phyloP scores from a whole-genome alignment of 2,113 vertebrate genomes.

The Siniperca chuatsi region DNA sequence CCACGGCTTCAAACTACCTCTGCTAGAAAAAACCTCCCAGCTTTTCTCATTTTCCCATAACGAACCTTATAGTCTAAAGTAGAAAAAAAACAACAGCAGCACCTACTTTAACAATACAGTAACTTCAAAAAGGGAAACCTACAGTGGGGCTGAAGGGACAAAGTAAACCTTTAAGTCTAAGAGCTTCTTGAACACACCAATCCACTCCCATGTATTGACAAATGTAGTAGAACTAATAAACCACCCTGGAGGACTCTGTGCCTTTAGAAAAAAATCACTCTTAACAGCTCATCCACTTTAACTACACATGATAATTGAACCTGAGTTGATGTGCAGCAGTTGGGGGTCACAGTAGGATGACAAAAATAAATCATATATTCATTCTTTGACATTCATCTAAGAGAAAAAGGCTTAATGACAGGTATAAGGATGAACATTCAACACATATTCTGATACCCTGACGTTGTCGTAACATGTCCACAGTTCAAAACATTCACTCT shows the following conservation, averaged over 20 bases:
- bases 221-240: slow-evolving; percentile 17
- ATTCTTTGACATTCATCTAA: slow-evolving; percentile 76
- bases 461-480: slow-evolving; percentile 1
- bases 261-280: slow-evolving; percentile 34
- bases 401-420: slow-evolving; percentile 69
- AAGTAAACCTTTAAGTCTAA: slow-evolving; percentile 33
- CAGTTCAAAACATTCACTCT: slow-evolving; percentile 28
- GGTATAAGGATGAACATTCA: slow-evolving; percentile 64
- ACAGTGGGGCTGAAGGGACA: slow-evolving; percentile 26
- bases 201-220: slow-evolving; percentile 20
- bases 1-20: slow-evolving; percentile 41
- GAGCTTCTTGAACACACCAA: slow-evolving; percentile 8
- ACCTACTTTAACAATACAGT: slow-evolving; percentile 55
- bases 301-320: slow-evolving; percentile 50
- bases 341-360: slow-evolving; percentile 65
- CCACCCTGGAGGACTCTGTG: slow-evolving; percentile 1
- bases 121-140: slow-evolving; percentile 50
- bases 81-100: slow-evolving; percentile 40
- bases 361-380: slow-evolving; percentile 42
- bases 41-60: slow-evolving; percentile 13
- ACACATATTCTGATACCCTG: slow-evolving; percentile 25
- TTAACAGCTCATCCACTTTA: slow-evolving; percentile 2
- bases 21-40: slow-evolving; percentile 39
- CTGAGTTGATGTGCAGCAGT: slow-evolving; percentile 75
- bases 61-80: slow-evolving; percentile 7